Conservation (phyloP, 2,797 vertebrate genomes). For the Sebastes ruberrimus region DNA sequence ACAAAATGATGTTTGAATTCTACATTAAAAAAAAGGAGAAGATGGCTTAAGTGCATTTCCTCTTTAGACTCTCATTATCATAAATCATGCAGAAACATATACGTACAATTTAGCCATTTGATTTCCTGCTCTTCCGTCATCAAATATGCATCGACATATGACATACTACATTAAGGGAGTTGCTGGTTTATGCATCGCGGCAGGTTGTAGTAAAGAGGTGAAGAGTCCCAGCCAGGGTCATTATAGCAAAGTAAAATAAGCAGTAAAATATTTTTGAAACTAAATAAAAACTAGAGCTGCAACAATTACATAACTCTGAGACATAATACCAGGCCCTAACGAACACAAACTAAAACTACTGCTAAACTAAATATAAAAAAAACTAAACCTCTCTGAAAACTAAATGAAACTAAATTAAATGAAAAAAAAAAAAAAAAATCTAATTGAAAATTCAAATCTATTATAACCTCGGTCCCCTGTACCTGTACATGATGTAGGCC, state of each 20-base stretch:
- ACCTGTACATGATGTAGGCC: slow-evolving; percentile 95
- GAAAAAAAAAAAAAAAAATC: neutral
- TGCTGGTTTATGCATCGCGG: neutral
- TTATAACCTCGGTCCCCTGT: neutral
- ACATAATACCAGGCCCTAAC: no score
- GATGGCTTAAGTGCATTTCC: slow-evolving; percentile 14
- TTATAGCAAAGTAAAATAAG: neutral
- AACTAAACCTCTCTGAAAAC: neutral
- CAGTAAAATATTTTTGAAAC: neutral
- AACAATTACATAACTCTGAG: no score
- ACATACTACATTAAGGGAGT: slow-evolving; percentile 6
- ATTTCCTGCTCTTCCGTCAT: slow-evolving; percentile 42
- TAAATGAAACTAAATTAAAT: neutral
- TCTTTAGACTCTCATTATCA: slow-evolving; percentile 36
- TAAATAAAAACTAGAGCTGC: no score
- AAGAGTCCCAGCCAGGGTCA: slow-evolving; percentile 6
- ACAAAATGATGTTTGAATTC: slow-evolving; percentile 31
- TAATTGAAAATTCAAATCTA: neutral
- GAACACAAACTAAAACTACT: no score
- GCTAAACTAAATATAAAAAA: neutral
- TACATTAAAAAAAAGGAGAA: neutral
- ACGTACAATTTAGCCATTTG: slow-evolving; percentile 32
- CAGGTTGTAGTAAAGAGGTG: neutral
- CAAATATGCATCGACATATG: slow-evolving; percentile 39
- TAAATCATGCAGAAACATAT: slow-evolving; percentile 57